phyloP scores from a whole-genome alignment of 2,797 vertebrate species.

The Danio choprae region DNA sequence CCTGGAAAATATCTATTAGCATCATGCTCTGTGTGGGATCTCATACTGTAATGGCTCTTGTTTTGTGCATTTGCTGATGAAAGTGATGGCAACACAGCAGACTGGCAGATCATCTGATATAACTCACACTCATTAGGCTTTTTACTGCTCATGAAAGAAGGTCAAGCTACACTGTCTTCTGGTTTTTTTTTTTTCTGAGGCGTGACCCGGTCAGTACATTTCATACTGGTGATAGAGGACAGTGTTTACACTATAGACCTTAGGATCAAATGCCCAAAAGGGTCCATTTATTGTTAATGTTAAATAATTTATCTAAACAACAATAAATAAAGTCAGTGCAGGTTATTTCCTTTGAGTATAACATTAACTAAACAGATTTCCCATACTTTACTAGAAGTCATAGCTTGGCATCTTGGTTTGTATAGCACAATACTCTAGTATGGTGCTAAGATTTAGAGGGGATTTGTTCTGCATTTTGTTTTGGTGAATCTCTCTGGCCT shows the following conservation, averaged over 20 bases:
- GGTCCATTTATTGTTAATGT: background rate
- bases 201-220: background rate
- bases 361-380: conserved; percentile 24
- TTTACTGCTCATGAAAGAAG: conserved; percentile 27
- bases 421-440: background rate
- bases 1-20: background rate
- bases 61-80: conserved; percentile 24
- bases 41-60: background rate
- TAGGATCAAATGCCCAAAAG: background rate
- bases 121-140: background rate
- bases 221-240: background rate
- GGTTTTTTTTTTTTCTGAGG: too few species aligned
- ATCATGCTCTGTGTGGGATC: conserved; percentile 27
- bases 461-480: conserved; percentile 15
- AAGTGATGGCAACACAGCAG: conserved; percentile 37
- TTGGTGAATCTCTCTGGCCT: background rate
- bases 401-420: background rate
- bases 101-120: conserved; percentile 27
- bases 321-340: conserved; percentile 10
- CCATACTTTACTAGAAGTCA: background rate
- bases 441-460: background rate
- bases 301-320: conserved; percentile 4
- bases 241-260: background rate
- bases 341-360: conserved; percentile 30
- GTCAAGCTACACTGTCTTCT: background rate